Conservation (phyloP, 2,113 vertebrate genomes). For the Tyto alba region DNA sequence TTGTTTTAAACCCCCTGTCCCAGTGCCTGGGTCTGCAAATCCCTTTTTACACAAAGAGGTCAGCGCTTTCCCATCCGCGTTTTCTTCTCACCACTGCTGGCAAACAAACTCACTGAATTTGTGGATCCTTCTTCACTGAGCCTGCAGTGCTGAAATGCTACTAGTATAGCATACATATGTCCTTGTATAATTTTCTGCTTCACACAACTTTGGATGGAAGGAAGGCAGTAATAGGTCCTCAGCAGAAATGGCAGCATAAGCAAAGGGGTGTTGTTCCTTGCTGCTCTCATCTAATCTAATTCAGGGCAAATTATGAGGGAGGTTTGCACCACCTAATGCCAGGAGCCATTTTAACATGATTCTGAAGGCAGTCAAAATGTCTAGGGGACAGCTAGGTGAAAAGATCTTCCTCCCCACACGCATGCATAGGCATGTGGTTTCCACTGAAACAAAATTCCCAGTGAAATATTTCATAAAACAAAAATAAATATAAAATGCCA, state of each 20-base stretch:
- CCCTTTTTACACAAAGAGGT: neutral
- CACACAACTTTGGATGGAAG: neutral
- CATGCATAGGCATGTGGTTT: neutral
- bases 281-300: neutral
- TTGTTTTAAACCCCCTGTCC: neutral
- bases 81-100: neutral
- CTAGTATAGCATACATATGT: neutral
- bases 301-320: neutral
- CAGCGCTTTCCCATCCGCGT: fast-evolving
- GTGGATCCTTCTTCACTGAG: neutral
- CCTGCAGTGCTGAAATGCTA: neutral
- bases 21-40: neutral
- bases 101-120: neutral
- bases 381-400: neutral
- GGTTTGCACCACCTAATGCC: neutral
- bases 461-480: neutral
- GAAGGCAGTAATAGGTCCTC: neutral
- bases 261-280: neutral
- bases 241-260: neutral
- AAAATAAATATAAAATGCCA: neutral
- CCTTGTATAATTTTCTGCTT: neutral
- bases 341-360: neutral
- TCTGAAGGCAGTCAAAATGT: neutral
- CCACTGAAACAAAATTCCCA: neutral
- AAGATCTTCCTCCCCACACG: neutral